Evolutionary conservation across 2,113 vertebrate species (phyloP), one percentile per base, ranked within the genome.

Genomic region (Aptenodytes patagonicus): DNA sequence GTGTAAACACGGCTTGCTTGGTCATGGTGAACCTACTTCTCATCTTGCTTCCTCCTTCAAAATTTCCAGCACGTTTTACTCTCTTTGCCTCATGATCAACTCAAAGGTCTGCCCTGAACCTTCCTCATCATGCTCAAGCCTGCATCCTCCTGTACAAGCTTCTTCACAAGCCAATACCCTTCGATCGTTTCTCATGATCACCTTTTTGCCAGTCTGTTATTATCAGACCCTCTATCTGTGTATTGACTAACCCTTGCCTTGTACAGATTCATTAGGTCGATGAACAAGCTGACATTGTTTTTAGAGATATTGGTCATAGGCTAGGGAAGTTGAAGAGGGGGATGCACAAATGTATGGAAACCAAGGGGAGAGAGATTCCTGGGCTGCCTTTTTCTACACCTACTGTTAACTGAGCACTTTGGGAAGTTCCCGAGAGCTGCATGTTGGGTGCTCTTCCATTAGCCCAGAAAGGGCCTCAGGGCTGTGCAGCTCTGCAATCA

Each of bases 391-490:
- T 93, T 91, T 58, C 54, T 29, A 10, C 5, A 44, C 6, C 34
- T n/a, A 9, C 4, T 1, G 2, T 32, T 66, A 54, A 77, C 4
- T 26, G 81, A 88, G 29, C n/a, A 26, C 46, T 44, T 40, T 77
- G 78, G 36, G 76, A n/a, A 65, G 40, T 19, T 60, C 65, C 36
- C 2, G 1, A 12, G 44, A 29, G 28, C 60, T 65, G 46, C 3
- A 0, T 8, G 28, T 31, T n/a, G 28, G 17, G 11, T 31, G n/a
- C 49, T 69, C 11, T 61, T 71, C 52, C 28, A 0, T 55, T 73
- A 65, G 13, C 36, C 21, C 13, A 51, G 58, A 38, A 66, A 66
- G 18, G n/a, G 42, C 51, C 66, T 29, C 0, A 0, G 31, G 57
- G 42, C 52, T 81, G 26, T 2, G 1, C 1, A 4, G 18, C 64